Percentiles rank a stretch among this genome's conserved stretches.
These are phyloP conservation scores for Smithornis capensis DNA, from an alignment of 2,113 vertebrate genomes.

Conservation along the genomic window DNA sequence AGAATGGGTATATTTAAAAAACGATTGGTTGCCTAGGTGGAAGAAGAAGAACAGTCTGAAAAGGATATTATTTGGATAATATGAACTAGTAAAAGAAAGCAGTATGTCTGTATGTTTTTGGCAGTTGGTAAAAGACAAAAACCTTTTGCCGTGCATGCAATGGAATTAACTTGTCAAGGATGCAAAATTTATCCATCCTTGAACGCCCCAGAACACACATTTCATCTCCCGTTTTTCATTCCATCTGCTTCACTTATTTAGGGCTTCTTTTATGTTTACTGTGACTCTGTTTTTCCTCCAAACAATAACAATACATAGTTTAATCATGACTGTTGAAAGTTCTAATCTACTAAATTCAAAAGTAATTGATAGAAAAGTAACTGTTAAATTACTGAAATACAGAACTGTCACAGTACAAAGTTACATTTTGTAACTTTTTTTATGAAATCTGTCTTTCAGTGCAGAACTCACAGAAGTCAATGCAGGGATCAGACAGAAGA, in stretches of 20 bases:
- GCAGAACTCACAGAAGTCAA: constrained; percentile 78
- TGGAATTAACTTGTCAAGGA: background rate
- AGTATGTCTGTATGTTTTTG: background rate
- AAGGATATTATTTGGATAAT: background rate
- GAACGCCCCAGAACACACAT: background rate
- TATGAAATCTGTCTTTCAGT: constrained; percentile 75
- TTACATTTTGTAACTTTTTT: background rate
- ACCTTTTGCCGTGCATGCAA: background rate
- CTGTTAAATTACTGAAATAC: background rate
- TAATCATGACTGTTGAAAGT: background rate
- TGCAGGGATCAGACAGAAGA: constrained; percentile 68
- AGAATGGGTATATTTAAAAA: accelerated
- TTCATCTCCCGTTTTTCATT: background rate
- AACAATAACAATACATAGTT: background rate
- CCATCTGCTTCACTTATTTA: background rate
- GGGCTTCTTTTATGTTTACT: background rate
- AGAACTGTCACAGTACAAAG: background rate
- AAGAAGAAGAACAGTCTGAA: background rate
- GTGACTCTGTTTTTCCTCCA: background rate
- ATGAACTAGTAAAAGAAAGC: background rate
- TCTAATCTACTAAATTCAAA: background rate
- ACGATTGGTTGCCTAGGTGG: background rate
- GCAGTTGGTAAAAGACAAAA: background rate
- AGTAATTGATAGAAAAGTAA: background rate
- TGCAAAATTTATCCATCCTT: background rate